Evolutionary conservation across 1,140 invertebrate species (phyloP), one percentile per base, ranked within the genome.

Genomic region (Drosophila oshimai): DNA sequence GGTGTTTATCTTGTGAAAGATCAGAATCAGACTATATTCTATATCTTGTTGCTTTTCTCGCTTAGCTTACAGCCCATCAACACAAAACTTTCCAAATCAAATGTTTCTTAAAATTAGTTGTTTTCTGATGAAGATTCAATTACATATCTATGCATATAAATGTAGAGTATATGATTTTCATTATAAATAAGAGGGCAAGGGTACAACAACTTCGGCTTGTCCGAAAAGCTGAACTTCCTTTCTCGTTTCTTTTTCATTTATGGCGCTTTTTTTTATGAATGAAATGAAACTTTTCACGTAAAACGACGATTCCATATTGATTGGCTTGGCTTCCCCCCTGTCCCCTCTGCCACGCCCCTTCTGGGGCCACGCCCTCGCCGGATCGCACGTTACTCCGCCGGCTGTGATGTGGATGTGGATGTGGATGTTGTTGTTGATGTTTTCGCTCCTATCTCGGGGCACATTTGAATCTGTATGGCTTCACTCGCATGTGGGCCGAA

Each of bases 281-380:
- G 80, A 86, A 86, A 69, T 76, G 73, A 80, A 87, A 72, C 75
- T 84, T 76, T 79, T 79, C 74, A 86, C 80, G 80, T 84, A 84
- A 86, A 84, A 72, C 61, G 67, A 78, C 65, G 60, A 67, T 57
- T 73, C 54, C 54, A 61, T 34, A 62, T 62, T 60, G 54, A 18
- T 67, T 67, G 36, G 34, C 10, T 39, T 53, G 29, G 53, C 26
- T 46, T 49, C 39, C 33, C 55, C 55, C 7, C 17, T 9, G 44
- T 10, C 24, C 13, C 24, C 15, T 15, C 0, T 6, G n/a, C 29
- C 6, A 4, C 20, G 12, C 5, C 44, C 9, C 6, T 6, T 3
- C 22, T 31, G 29, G 15, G 18, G 50, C 33, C 51, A 51, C 34
- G 33, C 62, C 60, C 60, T 36, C 39, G 26, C 67, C 65, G 15